These are phyloP conservation scores for Limanda limanda DNA, from an alignment of 2,113 vertebrate species.

Conservation along the genomic window DNA sequence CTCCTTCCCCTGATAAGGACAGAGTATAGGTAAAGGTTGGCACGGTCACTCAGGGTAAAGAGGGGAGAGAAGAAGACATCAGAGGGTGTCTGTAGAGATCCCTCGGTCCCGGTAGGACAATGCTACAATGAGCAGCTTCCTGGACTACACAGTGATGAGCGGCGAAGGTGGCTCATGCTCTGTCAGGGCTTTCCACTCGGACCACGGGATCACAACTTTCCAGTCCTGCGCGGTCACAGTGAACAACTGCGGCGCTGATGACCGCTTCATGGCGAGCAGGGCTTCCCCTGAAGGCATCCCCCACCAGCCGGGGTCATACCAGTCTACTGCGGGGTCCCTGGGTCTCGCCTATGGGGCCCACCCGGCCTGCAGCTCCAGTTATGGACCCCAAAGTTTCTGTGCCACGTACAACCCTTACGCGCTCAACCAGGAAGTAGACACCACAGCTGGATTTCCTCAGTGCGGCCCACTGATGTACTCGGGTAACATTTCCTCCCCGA, in stretches of 20 bases:
- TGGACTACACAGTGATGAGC: slow-evolving; percentile 93
- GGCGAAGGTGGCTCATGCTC: slow-evolving; percentile 90
- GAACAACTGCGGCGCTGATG: slow-evolving; percentile 90
- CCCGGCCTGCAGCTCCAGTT: slow-evolving; percentile 87
- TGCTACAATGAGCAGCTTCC: slow-evolving; percentile 96
- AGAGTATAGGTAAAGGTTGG: slow-evolving; percentile 94
- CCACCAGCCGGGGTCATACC: slow-evolving; percentile 88
- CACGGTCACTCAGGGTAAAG: slow-evolving; percentile 87
- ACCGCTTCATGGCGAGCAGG: slow-evolving; percentile 90
- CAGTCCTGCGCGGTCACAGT: slow-evolving; percentile 93
- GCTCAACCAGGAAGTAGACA: slow-evolving; percentile 92
- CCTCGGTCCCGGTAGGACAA: slow-evolving; percentile 86
- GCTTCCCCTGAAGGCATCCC: slow-evolving; percentile 88
- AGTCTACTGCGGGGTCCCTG: slow-evolving; percentile 84
- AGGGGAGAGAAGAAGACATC: slow-evolving; percentile 68
- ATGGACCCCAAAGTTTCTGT: slow-evolving; percentile 90
- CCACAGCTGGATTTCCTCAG: slow-evolving; percentile 87
- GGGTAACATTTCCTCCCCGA: slow-evolving; percentile 88
- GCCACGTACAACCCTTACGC: slow-evolving; percentile 89
- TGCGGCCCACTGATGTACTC: slow-evolving; percentile 93
- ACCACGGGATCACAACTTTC: slow-evolving; percentile 97
- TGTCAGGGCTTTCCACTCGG: slow-evolving; percentile 89
- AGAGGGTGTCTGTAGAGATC: slow-evolving; percentile 82
- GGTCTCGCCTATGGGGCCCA: slow-evolving; percentile 90
- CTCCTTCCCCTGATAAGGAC: slow-evolving; percentile 74